Percentiles rank a stretch among this genome's conserved stretches.
Evolutionary conservation across 2,888 invertebrate genomes (phyloP).

Genomic region (Protonemura montana): DNA sequence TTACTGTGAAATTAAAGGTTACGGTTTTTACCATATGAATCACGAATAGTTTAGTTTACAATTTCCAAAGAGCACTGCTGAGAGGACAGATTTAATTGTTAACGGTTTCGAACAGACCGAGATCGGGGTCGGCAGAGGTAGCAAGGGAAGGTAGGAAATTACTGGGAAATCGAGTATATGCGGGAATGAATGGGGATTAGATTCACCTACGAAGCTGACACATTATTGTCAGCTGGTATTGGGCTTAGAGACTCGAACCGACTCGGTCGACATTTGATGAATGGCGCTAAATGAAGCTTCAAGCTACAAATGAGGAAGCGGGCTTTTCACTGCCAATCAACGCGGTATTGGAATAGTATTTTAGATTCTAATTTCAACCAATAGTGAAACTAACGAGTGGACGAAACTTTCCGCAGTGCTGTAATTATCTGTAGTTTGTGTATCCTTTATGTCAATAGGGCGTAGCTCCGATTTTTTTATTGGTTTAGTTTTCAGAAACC

Average conservation of each 20-base stretch:
- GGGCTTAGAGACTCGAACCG: background rate
- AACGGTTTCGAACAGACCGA: background rate
- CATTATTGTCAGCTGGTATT: background rate
- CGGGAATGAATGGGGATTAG: background rate
- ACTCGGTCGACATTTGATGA: background rate
- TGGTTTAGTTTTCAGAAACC: background rate
- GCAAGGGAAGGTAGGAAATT: background rate
- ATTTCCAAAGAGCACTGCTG: background rate
- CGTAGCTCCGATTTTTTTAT: background rate
- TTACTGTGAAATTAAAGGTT: background rate
- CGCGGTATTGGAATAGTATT: background rate
- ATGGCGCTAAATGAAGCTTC: background rate
- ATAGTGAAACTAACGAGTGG: background rate
- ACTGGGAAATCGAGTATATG: background rate
- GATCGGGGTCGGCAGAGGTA: background rate
- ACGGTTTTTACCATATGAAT: background rate
- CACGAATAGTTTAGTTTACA: background rate
- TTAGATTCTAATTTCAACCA: background rate
- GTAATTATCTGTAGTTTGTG: slow-evolving; percentile 7
- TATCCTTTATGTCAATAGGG: background rate
- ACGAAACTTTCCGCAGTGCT: background rate
- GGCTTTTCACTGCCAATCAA: slow-evolving; percentile 12
- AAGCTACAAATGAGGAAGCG: background rate
- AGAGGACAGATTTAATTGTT: background rate
- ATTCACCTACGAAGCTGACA: background rate